Evolutionary conservation across 2,113 vertebrate genomes (phyloP), one percentile per base, ranked within the genome.

Genomic region (Oceanites oceanicus): DNA sequence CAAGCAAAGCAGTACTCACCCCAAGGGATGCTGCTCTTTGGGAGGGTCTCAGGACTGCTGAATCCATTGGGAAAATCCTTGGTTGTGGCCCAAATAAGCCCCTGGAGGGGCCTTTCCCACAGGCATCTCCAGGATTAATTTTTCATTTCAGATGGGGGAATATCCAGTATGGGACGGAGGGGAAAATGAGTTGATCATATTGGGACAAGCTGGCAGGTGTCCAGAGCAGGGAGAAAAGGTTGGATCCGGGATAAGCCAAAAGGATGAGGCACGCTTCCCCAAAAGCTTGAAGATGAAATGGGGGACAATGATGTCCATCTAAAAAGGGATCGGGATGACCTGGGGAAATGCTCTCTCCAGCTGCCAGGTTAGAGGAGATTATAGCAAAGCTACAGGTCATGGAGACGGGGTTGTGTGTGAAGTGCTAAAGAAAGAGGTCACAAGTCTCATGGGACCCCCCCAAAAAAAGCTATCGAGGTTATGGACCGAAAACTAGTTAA

Each of bases 111-210:
- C 10, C 14, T 85, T 94, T 65, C 13, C 67, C 30, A 21, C 49
- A 25, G 32, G 19, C 15, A 10, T 15, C 15, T 40, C 56, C 71
- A 44, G 59, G 38, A 58, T 61, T 34, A 30, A 9, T 5, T 34
- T 65, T 63, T 11, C 15, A 0, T 30, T 53, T 30, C 26, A 19
- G 27, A 50, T 40, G 22, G 13, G 11, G 13, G 16, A 12, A 13
- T 9, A 15, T 5, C 52, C 78, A 29, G 5, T 1, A 2, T 1
- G 29, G n/a, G 62, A 79, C 27, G 10, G 36, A 44, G 44, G 52
- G 19, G 13, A 2, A 52, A 50, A 44, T 0, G 4, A 10, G 47
- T 27, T 4, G 5, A 7, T 42, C 1, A 0, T 0, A 3, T 1
- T 0, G 1, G 40, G 36, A 56, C 6, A 3, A 77, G 26, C 59